phyloP scores from a whole-genome alignment of 2,113 vertebrate species.

The Tupaia tana region DNA sequence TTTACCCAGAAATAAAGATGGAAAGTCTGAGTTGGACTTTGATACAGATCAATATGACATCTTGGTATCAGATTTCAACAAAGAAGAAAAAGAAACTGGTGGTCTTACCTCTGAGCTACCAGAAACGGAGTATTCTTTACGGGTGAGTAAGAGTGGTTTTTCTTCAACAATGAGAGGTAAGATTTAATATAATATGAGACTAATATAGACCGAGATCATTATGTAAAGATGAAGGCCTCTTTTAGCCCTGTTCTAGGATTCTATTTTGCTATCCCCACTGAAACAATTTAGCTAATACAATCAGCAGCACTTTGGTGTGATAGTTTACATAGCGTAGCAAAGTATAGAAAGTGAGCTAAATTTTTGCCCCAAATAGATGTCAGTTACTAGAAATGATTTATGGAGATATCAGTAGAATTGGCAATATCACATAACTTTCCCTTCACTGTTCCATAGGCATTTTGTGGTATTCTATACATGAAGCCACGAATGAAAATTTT shows the following conservation, averaged over 20 bases:
- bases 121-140: conserved; percentile 90
- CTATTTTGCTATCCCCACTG: neutral
- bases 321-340: neutral
- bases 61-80: conserved; percentile 86
- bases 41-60: conserved; percentile 86
- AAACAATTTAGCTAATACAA: conserved; percentile 12
- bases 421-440: conserved; percentile 27
- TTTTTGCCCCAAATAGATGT: conserved; percentile 33
- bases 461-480: conserved; percentile 91
- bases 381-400: conserved; percentile 33
- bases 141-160: conserved; percentile 83
- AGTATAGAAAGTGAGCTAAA: conserved; percentile 13
- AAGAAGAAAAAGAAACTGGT: conserved; percentile 81
- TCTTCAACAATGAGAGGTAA: conserved; percentile 48
- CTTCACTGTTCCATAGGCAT: conserved; percentile 84
- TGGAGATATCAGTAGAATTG: conserved; percentile 31
- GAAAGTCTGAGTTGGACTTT: conserved; percentile 91
- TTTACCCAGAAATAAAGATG: conserved; percentile 89
- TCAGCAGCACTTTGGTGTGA: conserved; percentile 16
- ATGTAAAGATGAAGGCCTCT: neutral
- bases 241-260: conserved; percentile 3
- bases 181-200: conserved; percentile 50
- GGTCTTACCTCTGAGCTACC: conserved; percentile 83
- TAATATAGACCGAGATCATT: neutral
- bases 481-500: conserved; percentile 90